phyloP scores from a whole-genome alignment of 2,797 vertebrate genomes.

The Botia almorhae region DNA sequence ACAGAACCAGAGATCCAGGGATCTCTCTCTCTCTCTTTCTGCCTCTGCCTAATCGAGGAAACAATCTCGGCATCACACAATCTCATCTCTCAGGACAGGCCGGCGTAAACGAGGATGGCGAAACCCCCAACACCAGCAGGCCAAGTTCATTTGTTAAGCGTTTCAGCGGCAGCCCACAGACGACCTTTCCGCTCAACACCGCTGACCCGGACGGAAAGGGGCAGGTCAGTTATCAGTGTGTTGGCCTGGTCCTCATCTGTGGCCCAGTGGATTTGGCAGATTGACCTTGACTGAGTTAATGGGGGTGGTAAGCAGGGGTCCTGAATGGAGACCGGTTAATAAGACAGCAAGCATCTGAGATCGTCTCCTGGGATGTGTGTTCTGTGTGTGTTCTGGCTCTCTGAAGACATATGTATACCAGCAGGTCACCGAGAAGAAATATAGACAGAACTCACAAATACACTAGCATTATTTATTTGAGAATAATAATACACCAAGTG shows the following conservation, averaged over 20 bases:
- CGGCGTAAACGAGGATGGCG: slow-evolving; percentile 85
- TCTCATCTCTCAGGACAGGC: slow-evolving; percentile 86
- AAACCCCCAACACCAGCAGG: slow-evolving; percentile 76
- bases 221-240: slow-evolving; percentile 74
- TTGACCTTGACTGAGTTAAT: slow-evolving; percentile 62
- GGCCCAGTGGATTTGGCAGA: slow-evolving; percentile 31
- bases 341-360: slow-evolving; percentile 46
- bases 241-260: slow-evolving; percentile 63
- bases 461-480: no score
- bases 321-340: slow-evolving; percentile 57
- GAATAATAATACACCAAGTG: no score
- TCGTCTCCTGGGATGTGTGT: slow-evolving; percentile 34
- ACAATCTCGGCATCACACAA: slow-evolving; percentile 91
- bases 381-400: slow-evolving; percentile 34
- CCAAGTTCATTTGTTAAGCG: slow-evolving; percentile 79
- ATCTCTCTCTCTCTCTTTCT: slow-evolving; percentile 62
- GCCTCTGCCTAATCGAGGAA: slow-evolving; percentile 88
- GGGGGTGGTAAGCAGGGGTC: slow-evolving; percentile 47
- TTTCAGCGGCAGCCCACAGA: slow-evolving; percentile 64
- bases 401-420: slow-evolving; percentile 28
- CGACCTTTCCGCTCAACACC: slow-evolving; percentile 57
- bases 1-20: slow-evolving; percentile 68
- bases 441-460: neutral
- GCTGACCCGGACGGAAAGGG: slow-evolving; percentile 78
- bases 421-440: slow-evolving; percentile 2